Conservation (phyloP, 2,113 vertebrate species). For the Proterorhinus semilunaris region DNA sequence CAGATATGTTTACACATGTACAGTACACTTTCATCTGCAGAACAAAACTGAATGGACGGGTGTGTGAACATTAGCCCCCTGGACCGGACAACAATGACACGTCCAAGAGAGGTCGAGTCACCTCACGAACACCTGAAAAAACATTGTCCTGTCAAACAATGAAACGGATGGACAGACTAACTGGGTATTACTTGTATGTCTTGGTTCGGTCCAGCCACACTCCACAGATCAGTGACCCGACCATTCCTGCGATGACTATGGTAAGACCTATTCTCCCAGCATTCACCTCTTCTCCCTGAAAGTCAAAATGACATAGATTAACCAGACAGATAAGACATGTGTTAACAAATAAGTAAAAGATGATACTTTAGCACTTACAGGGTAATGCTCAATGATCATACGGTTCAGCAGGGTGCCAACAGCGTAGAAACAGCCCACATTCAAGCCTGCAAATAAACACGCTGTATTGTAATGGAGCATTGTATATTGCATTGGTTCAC, state of each 20-base stretch:
- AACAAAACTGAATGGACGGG: neutral
- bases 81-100: neutral
- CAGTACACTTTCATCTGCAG: neutral
- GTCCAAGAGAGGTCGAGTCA: constrained; percentile 2
- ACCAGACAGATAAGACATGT: neutral
- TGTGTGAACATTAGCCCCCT: neutral
- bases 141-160: constrained; percentile 24
- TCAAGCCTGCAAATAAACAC: constrained; percentile 81
- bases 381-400: constrained; percentile 87
- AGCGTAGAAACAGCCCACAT: constrained; percentile 91
- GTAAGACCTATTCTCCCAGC: constrained; percentile 96
- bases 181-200: constrained; percentile 89
- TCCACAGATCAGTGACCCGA: constrained; percentile 89
- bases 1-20: neutral
- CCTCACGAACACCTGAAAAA: constrained; percentile 44
- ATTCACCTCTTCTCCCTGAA: constrained; percentile 91
- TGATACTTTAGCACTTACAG: constrained; percentile 77
- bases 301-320: constrained; percentile 16
- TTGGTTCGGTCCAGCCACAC: constrained; percentile 94
- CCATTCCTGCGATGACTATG: constrained; percentile 89
- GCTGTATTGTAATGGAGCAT: neutral
- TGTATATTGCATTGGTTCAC: neutral
- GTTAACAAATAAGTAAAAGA: neutral
- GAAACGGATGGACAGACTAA: constrained; percentile 1
- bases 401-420: constrained; percentile 91